Base-by-base conservation (phyloP, 2,888 invertebrate genomes). In the Heliconius ethilla region DNA sequence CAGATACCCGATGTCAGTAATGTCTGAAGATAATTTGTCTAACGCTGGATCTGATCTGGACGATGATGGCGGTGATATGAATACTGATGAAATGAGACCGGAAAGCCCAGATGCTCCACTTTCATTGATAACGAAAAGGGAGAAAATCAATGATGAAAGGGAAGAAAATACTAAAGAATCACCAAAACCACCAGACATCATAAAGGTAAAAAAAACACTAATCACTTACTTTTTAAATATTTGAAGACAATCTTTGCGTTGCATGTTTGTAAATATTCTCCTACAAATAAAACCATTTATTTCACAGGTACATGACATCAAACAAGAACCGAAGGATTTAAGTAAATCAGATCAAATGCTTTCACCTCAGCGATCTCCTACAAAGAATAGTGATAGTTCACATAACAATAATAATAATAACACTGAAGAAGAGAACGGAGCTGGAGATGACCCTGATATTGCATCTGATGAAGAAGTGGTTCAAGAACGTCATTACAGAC, bases 31-130 rank as follows among this genome's bases (percentile, higher is more conserved):
- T 89, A 96, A 92, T 90, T 90, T 92, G 86, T 97, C 96, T 5
- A 96, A 96, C 83, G 94, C 94, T 70, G 96, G 95, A 10, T 96
- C 96, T 29, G 97, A 97, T 86, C 89, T 96, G 81, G 96, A 96
- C 81, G 97, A 97, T 80, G 97, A 97, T 82, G 96, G 95, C 86
- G 95, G 93, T 76, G 95, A 93, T 66, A 84, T 93, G 51, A 91
- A 92, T 81, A 91, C 92, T 15, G 95, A 95, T 83, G 95, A 95
- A 76, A 45, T 45, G 15, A 95, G 96, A 78, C 95, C 96, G 11
- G 92, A 94, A 51, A 96, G 96, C 84, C 97, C 97, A 18, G 96
- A 95, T 81, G 95, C 96, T 67, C 97, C 97, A 29, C 91, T 97
- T 4, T 97, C 97, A 1, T 89, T 97, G 80, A 97, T 96, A 69